Evolutionary conservation across 2,113 vertebrate genomes (phyloP), one percentile per base, ranked within the genome.

Genomic region (Oncorhynchus kisutch): DNA sequence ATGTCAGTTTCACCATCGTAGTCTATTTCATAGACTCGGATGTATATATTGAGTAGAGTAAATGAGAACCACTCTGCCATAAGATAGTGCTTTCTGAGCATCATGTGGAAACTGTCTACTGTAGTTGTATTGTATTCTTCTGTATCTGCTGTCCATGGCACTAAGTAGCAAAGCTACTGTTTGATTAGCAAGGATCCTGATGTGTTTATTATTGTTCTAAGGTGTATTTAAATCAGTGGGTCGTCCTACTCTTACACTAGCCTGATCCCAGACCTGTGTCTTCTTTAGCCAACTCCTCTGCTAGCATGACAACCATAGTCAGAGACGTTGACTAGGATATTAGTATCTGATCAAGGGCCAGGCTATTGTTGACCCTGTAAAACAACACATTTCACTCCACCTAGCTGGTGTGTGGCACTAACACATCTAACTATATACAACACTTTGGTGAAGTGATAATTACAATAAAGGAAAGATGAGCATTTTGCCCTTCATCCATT

Each of bases 21-120:
- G 54, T 88, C 84, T 71, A 51, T 88, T 54, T 54, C 49, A 14
- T 14, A 14, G 3, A 51, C 13, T 14, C 0, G 49, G 49, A 1
- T 16, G 8, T 16, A 54, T 86, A 88, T 85, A 78, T 72, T 72
- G 77, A 83, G 80, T 75, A 80, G 80, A 70, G 79, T 78, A 65
- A 83, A 86, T 22, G 11, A 62, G 16, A 62, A 20, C 54, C n/a
- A 20, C 75, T 80, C 65, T 39, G n/a, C 72, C 64, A 66, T 82
- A 45, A 25, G 69, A 78, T 79, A 71, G 71, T 74, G 70, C 65
- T 81, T 81, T 59, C 75, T 78, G 65, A 67, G 77, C 77, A 78
- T 70, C 31, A 45, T 0, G 64, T 80, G 3, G 51, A 45, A 54
- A 14, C 16, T 54, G 74, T 64, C 45, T 62, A n/a, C 73, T 70